phyloP scores from a whole-genome alignment of 2,888 invertebrate species.

The Tenthredo mesomela region DNA sequence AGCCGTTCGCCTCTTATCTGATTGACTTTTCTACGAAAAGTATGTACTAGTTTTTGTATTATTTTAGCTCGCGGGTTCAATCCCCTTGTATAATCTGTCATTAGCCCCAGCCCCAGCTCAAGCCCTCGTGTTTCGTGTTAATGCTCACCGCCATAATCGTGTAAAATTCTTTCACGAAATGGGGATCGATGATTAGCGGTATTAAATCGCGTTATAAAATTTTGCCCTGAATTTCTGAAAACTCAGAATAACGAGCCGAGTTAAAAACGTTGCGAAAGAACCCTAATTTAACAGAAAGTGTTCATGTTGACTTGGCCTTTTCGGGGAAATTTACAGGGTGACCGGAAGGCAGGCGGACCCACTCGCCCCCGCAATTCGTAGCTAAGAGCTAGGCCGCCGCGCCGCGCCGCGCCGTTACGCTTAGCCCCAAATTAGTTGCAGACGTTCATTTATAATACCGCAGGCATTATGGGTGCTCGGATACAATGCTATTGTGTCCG shows the following conservation, averaged over 20 bases:
- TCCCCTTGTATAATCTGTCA: conserved; percentile 35
- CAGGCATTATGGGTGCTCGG: conserved; percentile 67
- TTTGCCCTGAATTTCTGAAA: not conserved
- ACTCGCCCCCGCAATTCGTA: not conserved
- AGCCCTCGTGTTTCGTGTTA: conserved; percentile 22
- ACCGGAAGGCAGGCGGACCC: conserved; percentile 46
- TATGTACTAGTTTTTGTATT: conserved; percentile 21
- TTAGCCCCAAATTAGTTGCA: conserved; percentile 73
- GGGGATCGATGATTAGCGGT: not conserved
- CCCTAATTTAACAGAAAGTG: not conserved
- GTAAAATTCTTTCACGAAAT: conserved; percentile 5
- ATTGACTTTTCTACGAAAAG: conserved; percentile 49
- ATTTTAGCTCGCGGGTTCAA: not conserved
- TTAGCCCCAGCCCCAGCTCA: conserved; percentile 34
- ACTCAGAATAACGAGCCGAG: not conserved
- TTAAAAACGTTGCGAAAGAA: not conserved
- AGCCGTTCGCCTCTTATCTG: conserved; percentile 39
- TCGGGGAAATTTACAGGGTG: conserved; percentile 4
- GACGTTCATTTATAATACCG: conserved; percentile 74
- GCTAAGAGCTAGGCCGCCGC: not conserved
- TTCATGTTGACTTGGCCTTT: conserved; percentile 6
- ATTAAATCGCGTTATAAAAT: not conserved
- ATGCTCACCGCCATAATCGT: not conserved
- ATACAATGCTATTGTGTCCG: conserved; percentile 69
- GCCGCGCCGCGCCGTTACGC: conserved; percentile 50